These are phyloP conservation scores for Subacronicta megacephala DNA, from an alignment of 2,888 invertebrate species.

Conservation along the genomic window DNA sequence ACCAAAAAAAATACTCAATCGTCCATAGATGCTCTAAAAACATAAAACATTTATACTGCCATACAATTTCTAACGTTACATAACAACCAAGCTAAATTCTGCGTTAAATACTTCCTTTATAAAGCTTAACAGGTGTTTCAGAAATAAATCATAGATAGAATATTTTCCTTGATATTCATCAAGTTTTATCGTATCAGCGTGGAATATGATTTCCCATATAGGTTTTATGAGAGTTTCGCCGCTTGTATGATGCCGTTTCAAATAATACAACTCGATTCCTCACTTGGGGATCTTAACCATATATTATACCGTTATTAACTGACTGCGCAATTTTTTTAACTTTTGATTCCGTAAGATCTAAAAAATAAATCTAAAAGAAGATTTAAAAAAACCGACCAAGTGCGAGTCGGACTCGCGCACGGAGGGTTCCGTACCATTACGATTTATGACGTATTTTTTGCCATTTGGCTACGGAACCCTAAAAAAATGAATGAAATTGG, in stretches of 20 bases:
- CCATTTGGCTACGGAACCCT: no score
- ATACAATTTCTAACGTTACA: conserved; percentile 11
- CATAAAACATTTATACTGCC: neutral
- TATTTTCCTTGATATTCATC: conserved; percentile 9
- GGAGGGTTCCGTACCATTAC: no score
- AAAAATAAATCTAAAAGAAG: no score
- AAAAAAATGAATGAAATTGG: no score
- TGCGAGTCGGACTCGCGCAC: no score
- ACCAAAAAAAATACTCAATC: no score
- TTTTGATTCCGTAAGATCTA: no score
- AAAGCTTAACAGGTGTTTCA: conserved; percentile 21
- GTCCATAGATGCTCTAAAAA: conserved; percentile 1
- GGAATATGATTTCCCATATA: conserved; percentile 30
- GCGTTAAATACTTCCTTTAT: conserved; percentile 20
- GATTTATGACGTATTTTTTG: no score
- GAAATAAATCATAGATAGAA: conserved; percentile 18
- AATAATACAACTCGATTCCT: neutral
- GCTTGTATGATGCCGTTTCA: neutral
- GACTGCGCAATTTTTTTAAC: no score
- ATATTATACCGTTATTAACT: no score
- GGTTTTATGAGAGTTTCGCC: conserved; percentile 18
- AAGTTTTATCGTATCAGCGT: conserved; percentile 29
- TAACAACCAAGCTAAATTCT: neutral
- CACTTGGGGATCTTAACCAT: no score
- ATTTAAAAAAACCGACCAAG: no score